Base-by-base conservation (phyloP, 2,113 vertebrate genomes). In the Actenoides lindsayi region DNA sequence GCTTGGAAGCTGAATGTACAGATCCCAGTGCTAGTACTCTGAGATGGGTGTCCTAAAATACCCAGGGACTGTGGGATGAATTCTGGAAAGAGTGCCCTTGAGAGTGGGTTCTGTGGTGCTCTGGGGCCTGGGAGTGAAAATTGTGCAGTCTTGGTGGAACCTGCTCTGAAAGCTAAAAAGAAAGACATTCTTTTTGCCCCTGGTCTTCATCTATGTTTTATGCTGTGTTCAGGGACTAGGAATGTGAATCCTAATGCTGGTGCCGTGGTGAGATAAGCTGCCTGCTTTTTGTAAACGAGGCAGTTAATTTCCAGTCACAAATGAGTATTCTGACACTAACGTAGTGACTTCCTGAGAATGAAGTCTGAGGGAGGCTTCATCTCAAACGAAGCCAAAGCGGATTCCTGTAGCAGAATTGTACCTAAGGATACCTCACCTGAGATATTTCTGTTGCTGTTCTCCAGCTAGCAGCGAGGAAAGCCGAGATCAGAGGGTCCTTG, bases 51-150 rank as follows among this genome's bases (percentile, higher is more conserved):
- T 81, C 37, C 63, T 63, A 5, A 35, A 73, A 70, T 48, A 16
- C 37, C 28, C 46, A 1, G 57, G 54, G 64, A 42, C 37, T 90
- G 73, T n/a, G 60, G 83, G 44, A 13, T 87, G 28, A 50, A 65
- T 93, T 90, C 79, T 92, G 87, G 59, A 71, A 85, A 37, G 68
- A 39, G 24, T 93, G 69, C 67, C 91, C 80, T 94, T 96, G 88
- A 65, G 63, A 71, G 10, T 46, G 86, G 68, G 35, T 88, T n/a
- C 56, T 82, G 50, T 83, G 71, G 41, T 56, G 46, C 62, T 41
- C 14, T 18, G 57, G 70, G 23, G 78, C 60, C 83, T 87, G 82
- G 54, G 44, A 46, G 18, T 77, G 68, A 74, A 54, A 86, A 60
- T 81, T 0, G 0, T 67, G 71, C 35, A 39, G 51, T 65, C 41